Base-by-base conservation (phyloP, 30 jellyfish, hydroid and myxozoan genomes). In the Kudoa iwatai region DNA sequence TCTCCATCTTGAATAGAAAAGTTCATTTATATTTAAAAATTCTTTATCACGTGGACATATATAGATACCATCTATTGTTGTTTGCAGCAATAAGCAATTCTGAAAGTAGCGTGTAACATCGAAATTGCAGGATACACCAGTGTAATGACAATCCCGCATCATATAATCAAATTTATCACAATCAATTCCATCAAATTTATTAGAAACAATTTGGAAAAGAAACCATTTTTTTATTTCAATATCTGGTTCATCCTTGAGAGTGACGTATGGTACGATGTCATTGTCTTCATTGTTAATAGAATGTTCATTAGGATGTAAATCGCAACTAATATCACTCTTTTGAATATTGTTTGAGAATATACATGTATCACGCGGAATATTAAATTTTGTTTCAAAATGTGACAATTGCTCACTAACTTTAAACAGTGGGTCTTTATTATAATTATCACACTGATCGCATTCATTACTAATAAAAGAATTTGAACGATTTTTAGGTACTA, bases 111-210 rank as follows among this genome's bases (percentile, higher is more conserved):
- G 52, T 15, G 16, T 42, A 25, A 58, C 43, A 25, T 62, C 85
- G 34, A 62, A 62, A 24, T 42, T 52, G 39, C 48, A 51, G 39
- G 52, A 32, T 2, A 48, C 30, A 3, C 85, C 85, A 47, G 47
- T 47, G 30, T 44, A 47, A 26, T 52, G 51, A 43, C 77, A 45
- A 48, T 71, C 93, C 20, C 93, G 40, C 21, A 77, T 82, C 55
- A 71, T 59, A 35, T 71, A 71, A 62, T 71, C 93, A 56, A 57
- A 50, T 28, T 71, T 71, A 34, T 71, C 93, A 30, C 51, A 59
- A 61, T 71, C 93, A 12, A 71, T 48, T 10, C 93, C 93, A 44
- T 85, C 51, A 16, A 43, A 35, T 54, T 71, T 60, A 48, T 71
- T 71, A 19, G 93, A 64, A 16, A 71, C 93, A 14, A 71, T 59